Percentiles rank a stretch among this genome's conserved stretches.
Evolutionary conservation across 2,888 invertebrate species (phyloP).

Genomic region (Tryphoninae sp.): DNA sequence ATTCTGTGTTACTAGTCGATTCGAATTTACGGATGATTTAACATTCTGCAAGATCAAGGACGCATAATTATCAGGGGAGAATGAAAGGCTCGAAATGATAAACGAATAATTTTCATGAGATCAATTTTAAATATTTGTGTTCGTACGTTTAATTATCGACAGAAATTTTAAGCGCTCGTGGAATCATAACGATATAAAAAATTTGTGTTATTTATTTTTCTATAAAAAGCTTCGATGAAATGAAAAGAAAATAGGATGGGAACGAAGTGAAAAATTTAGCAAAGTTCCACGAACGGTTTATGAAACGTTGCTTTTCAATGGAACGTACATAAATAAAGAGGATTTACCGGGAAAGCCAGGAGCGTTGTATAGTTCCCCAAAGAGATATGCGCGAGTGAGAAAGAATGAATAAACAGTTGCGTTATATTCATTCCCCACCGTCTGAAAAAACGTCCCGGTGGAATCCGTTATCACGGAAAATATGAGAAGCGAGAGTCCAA

Average conservation of each 20-base stretch:
- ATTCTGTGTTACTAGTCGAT: slow-evolving; percentile 37
- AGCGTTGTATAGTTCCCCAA: not conserved
- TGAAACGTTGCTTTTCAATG: not conserved
- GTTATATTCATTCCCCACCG: not conserved
- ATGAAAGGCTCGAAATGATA: not conserved
- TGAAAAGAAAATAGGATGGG: not conserved
- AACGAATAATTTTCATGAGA: too few species aligned
- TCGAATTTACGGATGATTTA: slow-evolving; percentile 39
- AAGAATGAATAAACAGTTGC: slow-evolving; percentile 20
- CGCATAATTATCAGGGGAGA: not conserved
- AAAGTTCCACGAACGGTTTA: not conserved
- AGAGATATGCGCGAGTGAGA: not conserved
- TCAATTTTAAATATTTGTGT: too few species aligned
- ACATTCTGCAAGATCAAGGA: not conserved
- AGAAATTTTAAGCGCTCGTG: too few species aligned
- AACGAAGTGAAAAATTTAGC: not conserved
- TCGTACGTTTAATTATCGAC: too few species aligned
- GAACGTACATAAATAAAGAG: not conserved
- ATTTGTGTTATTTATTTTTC: too few species aligned
- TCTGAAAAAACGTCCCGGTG: slow-evolving; percentile 5
- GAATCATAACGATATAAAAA: too few species aligned
- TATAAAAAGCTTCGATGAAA: too few species aligned
- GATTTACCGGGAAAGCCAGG: not conserved
- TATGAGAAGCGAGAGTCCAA: slow-evolving; percentile 6
- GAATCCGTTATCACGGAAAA: slow-evolving; percentile 32